A percentile compares a stretch with the other conserved stretches of the same genome.
Conservation (phyloP, 2,888 invertebrate species). For the Himalopsyche kuldschensis region DNA sequence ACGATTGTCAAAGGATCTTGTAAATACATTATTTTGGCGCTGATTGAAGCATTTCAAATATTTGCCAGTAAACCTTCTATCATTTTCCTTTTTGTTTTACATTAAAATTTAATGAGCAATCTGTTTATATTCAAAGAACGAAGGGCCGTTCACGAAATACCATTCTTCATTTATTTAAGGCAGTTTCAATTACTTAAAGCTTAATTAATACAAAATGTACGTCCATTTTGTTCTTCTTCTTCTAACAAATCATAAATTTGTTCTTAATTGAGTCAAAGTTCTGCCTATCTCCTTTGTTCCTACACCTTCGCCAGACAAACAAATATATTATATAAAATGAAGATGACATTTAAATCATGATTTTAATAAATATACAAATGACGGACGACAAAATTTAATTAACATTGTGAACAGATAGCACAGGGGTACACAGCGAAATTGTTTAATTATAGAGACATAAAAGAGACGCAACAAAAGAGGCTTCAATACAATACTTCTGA, state of each 20-base stretch:
- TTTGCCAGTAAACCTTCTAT: not conserved
- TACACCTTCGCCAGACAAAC: not conserved
- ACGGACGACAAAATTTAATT: not conserved
- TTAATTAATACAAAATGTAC: conserved; percentile 23
- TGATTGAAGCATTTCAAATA: conserved; percentile 3
- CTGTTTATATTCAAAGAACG: not conserved
- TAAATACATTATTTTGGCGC: not conserved
- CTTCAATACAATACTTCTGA: too few species aligned
- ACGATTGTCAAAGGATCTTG: not conserved
- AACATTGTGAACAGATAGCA: not conserved
- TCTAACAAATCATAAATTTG: conserved; percentile 14
- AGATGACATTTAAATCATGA: not conserved
- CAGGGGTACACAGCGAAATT: too few species aligned
- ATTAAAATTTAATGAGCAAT: conserved; percentile 19
- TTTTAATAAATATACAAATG: not conserved
- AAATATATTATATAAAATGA: not conserved
- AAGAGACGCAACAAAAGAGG: too few species aligned
- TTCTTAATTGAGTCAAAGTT: conserved; percentile 20
- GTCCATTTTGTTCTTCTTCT: conserved; percentile 4
- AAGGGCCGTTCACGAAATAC: not conserved
- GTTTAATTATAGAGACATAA: too few species aligned
- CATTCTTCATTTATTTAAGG: conserved; percentile 14
- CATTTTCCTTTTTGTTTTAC: conserved; percentile 4
- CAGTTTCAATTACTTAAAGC: conserved; percentile 27
- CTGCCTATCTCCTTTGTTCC: not conserved